Evolutionary conservation across 2,113 vertebrate genomes (phyloP).

Genomic region (Oncorhynchus clarkii): DNA sequence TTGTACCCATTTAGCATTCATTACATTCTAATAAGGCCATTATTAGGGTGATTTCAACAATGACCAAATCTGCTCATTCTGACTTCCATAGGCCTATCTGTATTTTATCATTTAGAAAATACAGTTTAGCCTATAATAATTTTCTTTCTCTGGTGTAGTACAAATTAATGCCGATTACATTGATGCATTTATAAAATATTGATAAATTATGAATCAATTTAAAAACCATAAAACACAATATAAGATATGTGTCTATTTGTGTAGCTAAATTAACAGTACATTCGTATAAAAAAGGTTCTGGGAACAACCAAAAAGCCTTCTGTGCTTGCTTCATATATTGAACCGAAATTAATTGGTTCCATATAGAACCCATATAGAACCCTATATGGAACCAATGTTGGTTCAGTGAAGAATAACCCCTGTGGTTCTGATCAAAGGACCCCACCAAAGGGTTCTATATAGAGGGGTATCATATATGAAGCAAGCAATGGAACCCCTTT

Average conservation of each 20-base stretch:
- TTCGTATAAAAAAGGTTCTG: neutral
- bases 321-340: too few species aligned
- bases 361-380: too few species aligned
- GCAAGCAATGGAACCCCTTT: too few species aligned
- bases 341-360: too few species aligned
- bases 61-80: conserved; percentile 39
- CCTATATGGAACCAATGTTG: too few species aligned
- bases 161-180: neutral
- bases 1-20: conserved; percentile 69
- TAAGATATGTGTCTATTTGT: neutral
- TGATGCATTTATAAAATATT: neutral
- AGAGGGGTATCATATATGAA: too few species aligned
- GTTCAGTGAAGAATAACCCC: too few species aligned
- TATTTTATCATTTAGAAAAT: neutral
- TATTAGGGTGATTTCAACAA: conserved; percentile 55
- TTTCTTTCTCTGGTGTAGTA: neutral
- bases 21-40: conserved; percentile 61
- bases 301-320: neutral
- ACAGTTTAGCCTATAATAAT: neutral
- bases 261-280: neutral
- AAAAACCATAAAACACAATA: neutral
- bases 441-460: too few species aligned
- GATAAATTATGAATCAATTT: neutral
- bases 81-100: neutral
- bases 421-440: too few species aligned